phyloP scores from a whole-genome alignment of 2,888 invertebrate species.

The Tetanocera ferruginea region DNA sequence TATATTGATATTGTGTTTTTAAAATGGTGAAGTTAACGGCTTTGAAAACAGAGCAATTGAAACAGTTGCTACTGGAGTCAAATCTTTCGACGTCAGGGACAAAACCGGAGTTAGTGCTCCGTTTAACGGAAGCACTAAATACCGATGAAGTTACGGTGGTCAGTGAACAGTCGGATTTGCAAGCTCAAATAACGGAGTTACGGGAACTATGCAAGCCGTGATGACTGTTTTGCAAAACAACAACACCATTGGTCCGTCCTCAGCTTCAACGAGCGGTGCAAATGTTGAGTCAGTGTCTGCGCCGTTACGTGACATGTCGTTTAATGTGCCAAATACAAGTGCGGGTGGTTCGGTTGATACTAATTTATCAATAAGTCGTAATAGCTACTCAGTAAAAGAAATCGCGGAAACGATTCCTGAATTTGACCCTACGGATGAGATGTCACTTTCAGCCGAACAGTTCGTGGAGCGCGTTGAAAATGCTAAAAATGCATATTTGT shows the following conservation, averaged over 20 bases:
- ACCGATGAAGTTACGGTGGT: background rate
- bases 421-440: conserved; percentile 32
- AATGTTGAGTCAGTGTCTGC: too few relatives aligned
- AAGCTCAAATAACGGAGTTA: background rate
- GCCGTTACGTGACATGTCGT: too few relatives aligned
- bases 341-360: too few relatives aligned
- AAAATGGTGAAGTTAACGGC: background rate
- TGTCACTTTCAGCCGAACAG: conserved; percentile 29
- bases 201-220: background rate
- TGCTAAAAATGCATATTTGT: conserved; percentile 23
- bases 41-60: background rate
- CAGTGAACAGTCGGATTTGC: background rate
- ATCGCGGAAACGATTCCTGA: conserved; percentile 38
- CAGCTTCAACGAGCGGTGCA: background rate
- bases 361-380: background rate
- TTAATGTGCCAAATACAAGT: too few relatives aligned
- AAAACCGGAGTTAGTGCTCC: background rate
- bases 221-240: background rate
- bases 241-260: background rate
- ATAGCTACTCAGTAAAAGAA: conserved; percentile 24
- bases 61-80: background rate
- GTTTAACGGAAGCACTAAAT: background rate
- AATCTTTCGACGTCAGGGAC: background rate
- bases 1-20: too few relatives aligned
- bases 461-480: conserved; percentile 34